These are phyloP conservation scores for Dasyprocta punctata DNA, from an alignment of 2,113 vertebrate species.

Conservation along the genomic window DNA sequence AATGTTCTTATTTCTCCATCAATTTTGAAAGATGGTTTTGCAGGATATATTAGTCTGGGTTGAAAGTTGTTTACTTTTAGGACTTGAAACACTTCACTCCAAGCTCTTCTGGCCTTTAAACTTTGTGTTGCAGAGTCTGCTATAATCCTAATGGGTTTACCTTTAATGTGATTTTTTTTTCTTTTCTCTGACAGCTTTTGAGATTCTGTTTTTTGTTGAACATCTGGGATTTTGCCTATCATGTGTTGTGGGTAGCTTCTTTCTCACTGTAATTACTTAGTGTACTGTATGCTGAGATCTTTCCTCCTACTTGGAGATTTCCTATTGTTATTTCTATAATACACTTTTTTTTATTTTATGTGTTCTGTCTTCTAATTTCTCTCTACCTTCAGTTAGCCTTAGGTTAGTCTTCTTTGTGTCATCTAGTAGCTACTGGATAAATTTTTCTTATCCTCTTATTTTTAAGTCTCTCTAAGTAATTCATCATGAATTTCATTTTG, in stretches of 20 bases:
- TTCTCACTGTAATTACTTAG: not conserved
- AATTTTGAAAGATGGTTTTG: not conserved
- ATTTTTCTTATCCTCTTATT: not conserved
- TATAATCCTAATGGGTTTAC: not conserved
- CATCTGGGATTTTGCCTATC: not conserved
- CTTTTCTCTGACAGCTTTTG: not conserved
- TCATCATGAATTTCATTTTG: not conserved
- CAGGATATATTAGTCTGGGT: not conserved
- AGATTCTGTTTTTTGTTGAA: not conserved
- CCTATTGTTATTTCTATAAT: not conserved
- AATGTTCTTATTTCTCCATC: not conserved
- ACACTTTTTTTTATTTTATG: not conserved
- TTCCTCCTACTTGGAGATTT: not conserved
- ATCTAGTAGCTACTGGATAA: not conserved
- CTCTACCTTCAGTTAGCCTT: not conserved
- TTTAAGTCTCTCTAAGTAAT: not conserved
- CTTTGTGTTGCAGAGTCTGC: not conserved
- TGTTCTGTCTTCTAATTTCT: not conserved
- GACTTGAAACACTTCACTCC: not conserved
- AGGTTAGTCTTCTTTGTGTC: not conserved
- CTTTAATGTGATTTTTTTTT: not conserved
- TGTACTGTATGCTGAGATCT: not conserved
- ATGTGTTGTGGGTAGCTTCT: not conserved
- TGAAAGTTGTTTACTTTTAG: not conserved
- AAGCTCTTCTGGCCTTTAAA: not conserved